A percentile compares a stretch with the other conserved stretches of the same genome.
Conservation (phyloP, 2,113 vertebrate species). For the Anas platyrhynchos region DNA sequence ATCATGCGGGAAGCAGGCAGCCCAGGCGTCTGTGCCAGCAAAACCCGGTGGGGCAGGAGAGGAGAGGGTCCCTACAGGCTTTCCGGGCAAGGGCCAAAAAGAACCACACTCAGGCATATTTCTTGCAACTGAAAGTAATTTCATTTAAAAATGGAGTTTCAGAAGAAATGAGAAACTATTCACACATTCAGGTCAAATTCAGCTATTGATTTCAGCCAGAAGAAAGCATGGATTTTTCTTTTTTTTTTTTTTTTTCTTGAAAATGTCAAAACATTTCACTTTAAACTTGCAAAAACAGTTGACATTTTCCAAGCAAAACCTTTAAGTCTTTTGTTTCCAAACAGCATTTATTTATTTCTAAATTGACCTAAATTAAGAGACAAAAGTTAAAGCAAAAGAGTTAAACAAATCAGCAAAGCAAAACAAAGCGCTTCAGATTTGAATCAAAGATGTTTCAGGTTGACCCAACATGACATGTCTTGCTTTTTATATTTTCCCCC, state of each 20-base stretch:
- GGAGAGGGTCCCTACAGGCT: neutral
- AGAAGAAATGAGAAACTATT: constrained; percentile 14
- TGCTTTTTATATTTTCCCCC: neutral
- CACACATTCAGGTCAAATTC: constrained; percentile 8
- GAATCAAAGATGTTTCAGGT: neutral
- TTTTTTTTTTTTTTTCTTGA: neutral
- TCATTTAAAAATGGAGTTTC: neutral
- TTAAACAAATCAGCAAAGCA: neutral
- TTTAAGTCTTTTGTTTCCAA: constrained; percentile 53
- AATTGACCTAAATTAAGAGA: constrained; percentile 8
- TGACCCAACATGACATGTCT: neutral
- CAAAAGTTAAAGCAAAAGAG: constrained; percentile 18
- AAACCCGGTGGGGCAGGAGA: neutral
- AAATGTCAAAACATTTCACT: constrained; percentile 65
- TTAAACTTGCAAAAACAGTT: neutral
- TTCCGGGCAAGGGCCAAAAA: neutral
- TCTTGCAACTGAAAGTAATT: neutral
- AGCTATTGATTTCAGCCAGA: constrained; percentile 25
- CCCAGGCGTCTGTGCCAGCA: neutral
- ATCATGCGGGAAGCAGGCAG: neutral
- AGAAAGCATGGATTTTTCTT: neutral
- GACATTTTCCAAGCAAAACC: constrained; percentile 47
- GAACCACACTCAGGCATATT: accelerated
- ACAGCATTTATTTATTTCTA: constrained; percentile 28
- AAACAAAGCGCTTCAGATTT: neutral